Evolutionary conservation across 2,888 invertebrate genomes (phyloP), one percentile per base, ranked within the genome.

Genomic region (Poecilus cupreus): DNA sequence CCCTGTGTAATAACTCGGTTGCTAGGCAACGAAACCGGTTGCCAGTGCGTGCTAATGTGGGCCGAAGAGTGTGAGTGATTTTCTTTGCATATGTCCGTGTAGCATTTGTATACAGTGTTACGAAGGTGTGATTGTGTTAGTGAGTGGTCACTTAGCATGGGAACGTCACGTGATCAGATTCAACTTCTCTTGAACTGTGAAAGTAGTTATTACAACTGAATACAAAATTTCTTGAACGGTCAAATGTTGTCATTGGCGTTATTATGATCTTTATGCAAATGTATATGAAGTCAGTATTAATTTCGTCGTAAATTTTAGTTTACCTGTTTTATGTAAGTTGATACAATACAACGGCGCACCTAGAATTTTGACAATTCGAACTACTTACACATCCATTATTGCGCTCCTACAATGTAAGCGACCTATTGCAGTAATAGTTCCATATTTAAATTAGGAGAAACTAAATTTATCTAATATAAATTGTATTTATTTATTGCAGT

Each of bases 11-110:
- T 22, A n/a, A n/a, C 72, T 20, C 8, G 46, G 49, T 46, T 75
- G 51, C 51, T 26, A 49, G 46, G 46, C 22, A 10, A 75, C 74
- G 18, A 46, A 60, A 60, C 60, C 60, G 60, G 60, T 60, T 60
- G n/a, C 24, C 60, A 26, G 5, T 43, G 43, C 43, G 51, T 60
- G 26, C 60, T n/a, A 26, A 60, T 60, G 60, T 60, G 60, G 60
- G 26, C 60, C 60, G 60, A 60, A 13, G 54, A 20, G 54, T 54
- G 54, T 54, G 54, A 54, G n/a, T n/a, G n/a, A n/a, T n/a, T n/a
- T 26, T 4, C 22, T 24, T 22, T 54, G 20, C 11, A n/a, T 26
- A 26, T 60, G 60, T 11, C 3, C 11, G 60, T 26, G 60, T n/a
- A 26, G 60, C 13, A 60, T 60, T 60, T 60, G 60, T 60, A 26